A percentile compares a stretch with the other conserved stretches of the same genome.
These are phyloP conservation scores for Rhea americana DNA, from an alignment of 2,113 vertebrate genomes.

Conservation along the genomic window DNA sequence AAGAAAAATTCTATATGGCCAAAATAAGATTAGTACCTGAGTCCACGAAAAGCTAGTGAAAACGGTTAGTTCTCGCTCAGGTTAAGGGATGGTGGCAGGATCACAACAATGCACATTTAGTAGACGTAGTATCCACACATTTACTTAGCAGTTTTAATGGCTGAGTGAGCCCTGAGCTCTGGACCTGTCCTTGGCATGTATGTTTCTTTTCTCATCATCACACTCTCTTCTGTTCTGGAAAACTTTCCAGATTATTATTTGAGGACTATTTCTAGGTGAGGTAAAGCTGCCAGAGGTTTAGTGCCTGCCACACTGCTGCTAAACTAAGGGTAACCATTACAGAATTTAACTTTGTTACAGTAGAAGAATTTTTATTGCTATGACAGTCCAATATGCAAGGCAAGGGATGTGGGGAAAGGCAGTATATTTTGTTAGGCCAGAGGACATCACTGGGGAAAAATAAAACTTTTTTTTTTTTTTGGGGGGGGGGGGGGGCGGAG, in stretches of 20 bases:
- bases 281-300: neutral
- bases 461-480: neutral
- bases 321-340: neutral
- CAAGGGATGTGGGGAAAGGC: neutral
- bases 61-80: neutral
- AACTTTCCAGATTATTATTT: neutral
- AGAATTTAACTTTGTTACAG: neutral
- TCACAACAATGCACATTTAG: too few relatives aligned
- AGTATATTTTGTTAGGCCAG: neutral
- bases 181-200: fast-evolving
- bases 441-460: neutral
- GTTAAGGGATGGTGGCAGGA: neutral
- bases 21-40: neutral
- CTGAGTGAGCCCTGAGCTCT: neutral
- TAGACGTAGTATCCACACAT: neutral
- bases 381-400: neutral
- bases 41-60: neutral
- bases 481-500: neutral
- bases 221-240: neutral
- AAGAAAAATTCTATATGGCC: neutral
- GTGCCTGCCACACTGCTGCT: neutral
- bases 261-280: neutral
- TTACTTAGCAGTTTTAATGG: neutral
- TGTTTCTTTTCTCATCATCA: too few relatives aligned
- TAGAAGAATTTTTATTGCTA: neutral